phyloP scores from a whole-genome alignment of 2,888 invertebrate species.

The Flexamia atlantica region DNA sequence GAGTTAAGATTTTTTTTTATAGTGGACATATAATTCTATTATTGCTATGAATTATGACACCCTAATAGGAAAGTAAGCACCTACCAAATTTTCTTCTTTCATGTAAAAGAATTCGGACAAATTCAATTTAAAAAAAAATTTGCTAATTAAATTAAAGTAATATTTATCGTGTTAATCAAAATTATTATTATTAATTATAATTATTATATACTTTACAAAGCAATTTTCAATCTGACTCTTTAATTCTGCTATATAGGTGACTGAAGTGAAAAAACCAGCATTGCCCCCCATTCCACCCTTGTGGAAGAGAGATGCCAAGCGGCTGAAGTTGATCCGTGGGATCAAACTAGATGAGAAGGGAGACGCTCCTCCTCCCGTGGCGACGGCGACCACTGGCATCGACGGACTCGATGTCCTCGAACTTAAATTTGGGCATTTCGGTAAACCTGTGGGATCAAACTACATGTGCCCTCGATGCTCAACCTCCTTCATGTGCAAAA shows the following conservation, averaged over 20 bases:
- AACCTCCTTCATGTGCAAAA: conserved; percentile 5
- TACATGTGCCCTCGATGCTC: conserved; percentile 34
- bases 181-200: too few species aligned
- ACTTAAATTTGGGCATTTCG: conserved; percentile 18
- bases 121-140: too few species aligned
- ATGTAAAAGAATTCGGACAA: too few species aligned
- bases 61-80: too few species aligned
- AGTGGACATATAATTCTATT: too few species aligned
- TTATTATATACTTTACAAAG: too few species aligned
- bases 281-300: conserved; percentile 11
- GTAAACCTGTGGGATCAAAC: not conserved
- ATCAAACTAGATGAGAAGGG: conserved; percentile 40
- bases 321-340: conserved; percentile 23
- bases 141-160: too few species aligned
- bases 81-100: too few species aligned
- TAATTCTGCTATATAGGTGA: not conserved
- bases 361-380: conserved; percentile 42
- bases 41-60: too few species aligned
- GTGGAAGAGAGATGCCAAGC: conserved; percentile 36
- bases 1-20: too few species aligned
- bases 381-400: not conserved
- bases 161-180: too few species aligned
- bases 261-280: conserved; percentile 6
- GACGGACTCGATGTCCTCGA: not conserved
- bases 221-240: too few species aligned